Evolutionary conservation across 2,113 vertebrate species (phyloP).

Genomic region (Barbus barbus): DNA sequence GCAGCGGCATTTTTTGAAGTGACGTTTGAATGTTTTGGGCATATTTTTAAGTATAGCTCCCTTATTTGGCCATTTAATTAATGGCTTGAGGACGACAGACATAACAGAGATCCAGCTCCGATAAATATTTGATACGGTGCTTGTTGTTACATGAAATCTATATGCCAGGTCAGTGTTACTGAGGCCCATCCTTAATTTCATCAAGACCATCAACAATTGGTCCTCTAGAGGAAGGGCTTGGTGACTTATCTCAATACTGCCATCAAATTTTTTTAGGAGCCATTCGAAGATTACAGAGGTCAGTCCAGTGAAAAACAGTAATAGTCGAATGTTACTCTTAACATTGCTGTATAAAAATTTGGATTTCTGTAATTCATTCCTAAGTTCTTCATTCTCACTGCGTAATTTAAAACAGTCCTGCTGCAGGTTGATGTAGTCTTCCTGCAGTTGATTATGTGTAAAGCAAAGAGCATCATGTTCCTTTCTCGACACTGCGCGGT

Average conservation of each 20-base stretch:
- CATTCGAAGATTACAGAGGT: not conserved
- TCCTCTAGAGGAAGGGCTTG: constrained; percentile 3
- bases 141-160: too few relatives aligned
- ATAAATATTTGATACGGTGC: too few relatives aligned
- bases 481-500: too few relatives aligned
- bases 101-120: too few relatives aligned
- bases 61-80: too few relatives aligned
- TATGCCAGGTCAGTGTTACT: too few relatives aligned
- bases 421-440: not conserved
- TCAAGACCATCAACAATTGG: not conserved
- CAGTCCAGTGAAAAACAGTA: not conserved
- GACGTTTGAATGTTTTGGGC: not conserved
- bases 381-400: not conserved
- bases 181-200: not conserved
- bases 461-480: too few relatives aligned
- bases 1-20: constrained; percentile 3
- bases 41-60: not conserved
- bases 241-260: not conserved
- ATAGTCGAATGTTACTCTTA: not conserved
- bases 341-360: not conserved
- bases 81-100: too few relatives aligned
- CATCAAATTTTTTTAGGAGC: not conserved
- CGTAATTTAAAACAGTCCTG: not conserved
- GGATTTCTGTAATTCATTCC: not conserved
- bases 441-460: too few relatives aligned